Evolutionary conservation across 2,888 invertebrate species (phyloP).

Genomic region (Tachina fera): DNA sequence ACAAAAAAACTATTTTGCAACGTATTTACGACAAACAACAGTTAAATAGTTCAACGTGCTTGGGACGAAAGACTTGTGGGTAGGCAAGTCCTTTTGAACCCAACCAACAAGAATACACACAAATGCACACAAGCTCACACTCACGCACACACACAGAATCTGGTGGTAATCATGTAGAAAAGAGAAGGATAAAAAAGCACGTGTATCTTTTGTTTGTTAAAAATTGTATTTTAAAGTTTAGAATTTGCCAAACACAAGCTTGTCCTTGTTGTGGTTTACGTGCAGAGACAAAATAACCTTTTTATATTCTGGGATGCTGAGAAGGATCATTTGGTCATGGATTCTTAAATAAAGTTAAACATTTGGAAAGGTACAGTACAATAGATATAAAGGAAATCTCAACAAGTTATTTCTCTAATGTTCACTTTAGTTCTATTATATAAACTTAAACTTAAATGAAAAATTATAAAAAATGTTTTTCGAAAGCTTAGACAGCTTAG

Average conservation of each 20-base stretch:
- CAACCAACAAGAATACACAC: no score
- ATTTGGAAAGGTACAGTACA: not conserved
- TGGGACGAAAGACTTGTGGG: slow-evolving; percentile 2
- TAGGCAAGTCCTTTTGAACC: not conserved
- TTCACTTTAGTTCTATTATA: not conserved
- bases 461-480: no score
- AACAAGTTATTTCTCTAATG: not conserved
- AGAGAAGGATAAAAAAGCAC: not conserved
- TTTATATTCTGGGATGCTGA: not conserved
- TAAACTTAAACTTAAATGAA: not conserved
- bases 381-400: not conserved
- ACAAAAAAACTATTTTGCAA: slow-evolving; percentile 27
- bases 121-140: not conserved
- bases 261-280: not conserved
- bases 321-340: not conserved
- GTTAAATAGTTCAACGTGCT: slow-evolving; percentile 34
- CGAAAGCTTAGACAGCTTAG: no score
- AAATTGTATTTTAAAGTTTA: not conserved
- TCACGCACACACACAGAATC: slow-evolving; percentile 5
- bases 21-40: slow-evolving; percentile 38
- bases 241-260: not conserved
- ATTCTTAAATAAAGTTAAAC: not conserved
- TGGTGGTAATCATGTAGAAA: not conserved
- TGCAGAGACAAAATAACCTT: not conserved
- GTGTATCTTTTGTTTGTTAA: not conserved